Evolutionary conservation across 2,113 vertebrate species (phyloP).

Genomic region (Lepus americanus): DNA sequence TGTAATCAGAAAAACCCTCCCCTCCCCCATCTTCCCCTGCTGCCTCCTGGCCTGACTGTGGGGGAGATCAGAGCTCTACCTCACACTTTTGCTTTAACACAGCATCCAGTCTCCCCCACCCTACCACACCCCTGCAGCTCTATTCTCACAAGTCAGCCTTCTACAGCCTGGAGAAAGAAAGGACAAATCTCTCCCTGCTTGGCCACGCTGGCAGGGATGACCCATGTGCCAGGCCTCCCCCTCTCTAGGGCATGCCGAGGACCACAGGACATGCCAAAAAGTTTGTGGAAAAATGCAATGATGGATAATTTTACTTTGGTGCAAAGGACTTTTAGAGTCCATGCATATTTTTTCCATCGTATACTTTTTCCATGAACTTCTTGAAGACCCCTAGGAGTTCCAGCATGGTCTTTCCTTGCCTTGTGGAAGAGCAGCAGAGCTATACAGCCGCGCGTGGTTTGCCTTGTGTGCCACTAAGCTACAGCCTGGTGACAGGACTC

Average conservation of each 20-base stretch:
- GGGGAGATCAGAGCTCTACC: background rate
- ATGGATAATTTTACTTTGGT: too few species aligned
- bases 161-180: background rate
- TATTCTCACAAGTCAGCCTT: background rate
- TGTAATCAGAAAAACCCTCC: background rate
- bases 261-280: too few species aligned
- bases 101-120: background rate
- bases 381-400: background rate
- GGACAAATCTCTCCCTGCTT: background rate
- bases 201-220: background rate
- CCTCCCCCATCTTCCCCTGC: background rate
- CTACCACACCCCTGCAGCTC: background rate
- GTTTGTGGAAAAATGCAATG: too few species aligned
- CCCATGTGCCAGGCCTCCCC: too few species aligned
- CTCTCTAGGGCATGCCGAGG: background rate
- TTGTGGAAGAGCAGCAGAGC: too few species aligned
- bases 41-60: background rate
- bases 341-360: too few species aligned
- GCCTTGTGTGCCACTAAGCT: too few species aligned
- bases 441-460: background rate
- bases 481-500: background rate
- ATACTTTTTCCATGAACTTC: too few species aligned
- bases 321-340: too few species aligned
- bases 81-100: background rate
- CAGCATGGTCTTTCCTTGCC: background rate